A percentile compares a stretch with the other conserved stretches of the same genome.
These are phyloP conservation scores for Blera fallax DNA, from an alignment of 2,888 invertebrate species.

Conservation along the genomic window DNA sequence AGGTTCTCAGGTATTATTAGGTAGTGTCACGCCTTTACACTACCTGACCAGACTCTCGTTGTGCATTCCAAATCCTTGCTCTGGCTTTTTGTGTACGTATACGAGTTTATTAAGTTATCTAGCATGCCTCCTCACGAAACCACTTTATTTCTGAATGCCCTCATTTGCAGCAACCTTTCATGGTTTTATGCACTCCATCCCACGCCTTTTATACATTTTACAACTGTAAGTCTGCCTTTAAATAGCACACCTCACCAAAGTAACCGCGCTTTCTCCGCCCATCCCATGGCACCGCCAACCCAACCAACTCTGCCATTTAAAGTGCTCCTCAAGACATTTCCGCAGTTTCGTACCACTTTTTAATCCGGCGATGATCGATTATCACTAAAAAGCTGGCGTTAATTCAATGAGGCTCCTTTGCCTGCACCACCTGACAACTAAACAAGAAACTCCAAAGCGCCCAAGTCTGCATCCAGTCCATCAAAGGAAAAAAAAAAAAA, in stretches of 20 bases:
- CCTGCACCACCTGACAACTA: not conserved
- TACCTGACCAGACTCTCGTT: no score
- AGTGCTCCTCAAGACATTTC: slow-evolving; percentile 27
- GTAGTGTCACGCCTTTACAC: no score
- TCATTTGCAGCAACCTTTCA: slow-evolving; percentile 1
- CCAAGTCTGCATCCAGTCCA: not conserved
- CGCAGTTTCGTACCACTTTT: slow-evolving; percentile 32
- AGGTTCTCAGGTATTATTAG: no score
- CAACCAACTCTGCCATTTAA: slow-evolving; percentile 10
- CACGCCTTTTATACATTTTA: not conserved
- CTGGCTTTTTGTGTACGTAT: no score
- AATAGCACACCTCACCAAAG: not conserved
- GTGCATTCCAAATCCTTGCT: no score
- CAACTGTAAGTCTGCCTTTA: not conserved
- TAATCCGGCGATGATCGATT: slow-evolving; percentile 55
- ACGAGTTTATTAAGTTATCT: no score
- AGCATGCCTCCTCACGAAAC: no score
- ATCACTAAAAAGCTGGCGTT: slow-evolving; percentile 45
- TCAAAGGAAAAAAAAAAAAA: not conserved
- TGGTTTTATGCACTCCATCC: not conserved
- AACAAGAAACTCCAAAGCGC: not conserved
- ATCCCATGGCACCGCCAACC: not conserved
- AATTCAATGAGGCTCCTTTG: slow-evolving; percentile 52
- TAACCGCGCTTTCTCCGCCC: not conserved
- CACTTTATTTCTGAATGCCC: not conserved